Percentiles rank a stretch among this genome's conserved stretches.
Evolutionary conservation across 2,797 vertebrate genomes (phyloP).

Genomic region (Hoplostethus atlanticus): DNA sequence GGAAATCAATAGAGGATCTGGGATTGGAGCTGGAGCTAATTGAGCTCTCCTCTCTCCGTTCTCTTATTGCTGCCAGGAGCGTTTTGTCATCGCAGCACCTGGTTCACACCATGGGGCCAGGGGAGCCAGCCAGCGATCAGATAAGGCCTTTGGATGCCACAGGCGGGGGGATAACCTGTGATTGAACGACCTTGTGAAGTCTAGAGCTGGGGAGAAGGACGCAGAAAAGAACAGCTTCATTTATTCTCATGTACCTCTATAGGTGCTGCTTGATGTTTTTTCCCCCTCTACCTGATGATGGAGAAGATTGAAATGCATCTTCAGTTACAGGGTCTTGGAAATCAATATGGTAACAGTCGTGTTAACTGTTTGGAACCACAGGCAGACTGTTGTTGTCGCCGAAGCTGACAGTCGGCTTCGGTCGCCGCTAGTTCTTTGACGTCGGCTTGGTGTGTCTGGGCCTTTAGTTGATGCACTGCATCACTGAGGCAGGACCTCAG

Average conservation of each 20-base stretch:
- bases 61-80: slow-evolving; percentile 82
- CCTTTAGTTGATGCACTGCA: neutral
- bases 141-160: slow-evolving; percentile 64
- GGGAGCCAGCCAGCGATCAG: slow-evolving; percentile 60
- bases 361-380: neutral
- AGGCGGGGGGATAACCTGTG: slow-evolving; percentile 58
- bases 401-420: no score
- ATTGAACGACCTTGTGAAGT: slow-evolving; percentile 72
- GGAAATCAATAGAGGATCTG: slow-evolving; percentile 85
- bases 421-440: no score
- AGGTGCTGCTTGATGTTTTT: slow-evolving; percentile 30
- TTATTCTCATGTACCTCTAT: slow-evolving; percentile 45
- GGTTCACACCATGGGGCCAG: slow-evolving; percentile 72
- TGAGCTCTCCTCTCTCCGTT: slow-evolving; percentile 82
- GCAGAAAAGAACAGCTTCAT: slow-evolving; percentile 39
- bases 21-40: slow-evolving; percentile 85
- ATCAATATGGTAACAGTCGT: neutral
- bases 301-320: slow-evolving; percentile 25
- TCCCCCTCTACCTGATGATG: slow-evolving; percentile 17
- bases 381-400: neutral
- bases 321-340: slow-evolving; percentile 13
- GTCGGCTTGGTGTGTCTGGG: no score
- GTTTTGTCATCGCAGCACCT: slow-evolving; percentile 82
- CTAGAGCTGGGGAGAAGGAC: slow-evolving; percentile 44
- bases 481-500: neutral